A percentile compares a stretch with the other conserved stretches of the same genome.
Evolutionary conservation across 2,797 vertebrate genomes (phyloP).

Genomic region (Schizothorax lantsangensis): DNA sequence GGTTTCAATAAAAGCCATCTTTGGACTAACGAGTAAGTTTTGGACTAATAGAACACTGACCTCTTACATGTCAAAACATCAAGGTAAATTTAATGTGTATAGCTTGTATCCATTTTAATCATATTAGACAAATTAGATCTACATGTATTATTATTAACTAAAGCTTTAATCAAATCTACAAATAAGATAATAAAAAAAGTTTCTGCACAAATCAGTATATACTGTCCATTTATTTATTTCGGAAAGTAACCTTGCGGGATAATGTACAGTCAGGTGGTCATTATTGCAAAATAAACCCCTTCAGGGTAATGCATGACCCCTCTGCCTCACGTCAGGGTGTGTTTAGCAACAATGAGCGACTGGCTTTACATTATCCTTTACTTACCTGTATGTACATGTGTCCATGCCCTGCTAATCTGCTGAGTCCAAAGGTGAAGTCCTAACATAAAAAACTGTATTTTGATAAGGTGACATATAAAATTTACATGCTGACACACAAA

Average conservation of each 20-base stretch:
- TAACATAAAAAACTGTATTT: not conserved
- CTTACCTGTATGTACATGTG: not conserved
- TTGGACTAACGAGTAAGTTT: no score
- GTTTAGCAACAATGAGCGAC: not conserved
- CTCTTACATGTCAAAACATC: no score
- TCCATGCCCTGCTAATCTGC: constrained; percentile 16
- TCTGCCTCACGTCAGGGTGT: not conserved
- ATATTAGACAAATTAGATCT: no score
- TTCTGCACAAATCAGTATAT: not conserved
- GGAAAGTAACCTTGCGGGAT: not conserved
- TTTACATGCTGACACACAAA: not conserved
- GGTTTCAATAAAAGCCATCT: no score
- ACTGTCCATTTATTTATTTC: not conserved
- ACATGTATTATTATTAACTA: not conserved
- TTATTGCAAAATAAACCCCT: not conserved
- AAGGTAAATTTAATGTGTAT: no score
- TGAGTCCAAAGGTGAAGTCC: constrained; percentile 17
- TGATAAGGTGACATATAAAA: not conserved
- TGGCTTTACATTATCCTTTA: not conserved
- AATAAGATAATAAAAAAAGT: not conserved
- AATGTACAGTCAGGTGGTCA: not conserved
- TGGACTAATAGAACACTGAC: no score
- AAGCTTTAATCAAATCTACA: not conserved
- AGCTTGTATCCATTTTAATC: not conserved
- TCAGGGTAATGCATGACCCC: not conserved